Evolutionary conservation across 30 jellyfish, hydroid and myxozoan genomes (phyloP).

Genomic region (Cassiopea andromeda): DNA sequence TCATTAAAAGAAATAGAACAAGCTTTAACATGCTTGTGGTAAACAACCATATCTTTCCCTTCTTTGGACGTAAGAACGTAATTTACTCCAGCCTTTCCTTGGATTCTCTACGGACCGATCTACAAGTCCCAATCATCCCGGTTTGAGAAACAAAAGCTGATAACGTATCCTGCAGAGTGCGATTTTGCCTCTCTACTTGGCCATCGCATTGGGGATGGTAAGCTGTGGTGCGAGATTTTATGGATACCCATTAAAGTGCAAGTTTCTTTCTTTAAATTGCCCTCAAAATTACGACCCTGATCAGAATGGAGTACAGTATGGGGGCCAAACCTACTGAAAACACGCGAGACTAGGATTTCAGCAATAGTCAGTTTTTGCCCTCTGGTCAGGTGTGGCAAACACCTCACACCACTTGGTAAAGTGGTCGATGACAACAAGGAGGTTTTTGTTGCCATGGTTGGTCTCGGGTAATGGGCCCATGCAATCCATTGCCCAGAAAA

Average conservation of each 20-base stretch:
- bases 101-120: not conserved
- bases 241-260: not conserved
- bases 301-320: not conserved
- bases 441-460: slow-evolving; percentile 28
- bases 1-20: too few species aligned
- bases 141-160: too few species aligned
- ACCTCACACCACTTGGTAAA: not conserved
- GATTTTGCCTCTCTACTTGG: too few species aligned
- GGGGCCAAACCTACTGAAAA: slow-evolving; percentile 17
- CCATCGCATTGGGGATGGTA: too few species aligned
- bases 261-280: slow-evolving; percentile 5
- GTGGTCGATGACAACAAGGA: slow-evolving; percentile 54
- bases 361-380: slow-evolving; percentile 34
- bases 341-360: not conserved
- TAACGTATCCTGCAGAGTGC: too few species aligned
- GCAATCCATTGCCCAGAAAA: not conserved
- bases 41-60: too few species aligned
- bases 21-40: too few species aligned
- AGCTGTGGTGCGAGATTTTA: not conserved
- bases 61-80: too few species aligned
- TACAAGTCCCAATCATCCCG: slow-evolving; percentile 34
- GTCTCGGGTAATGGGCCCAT: slow-evolving; percentile 62
- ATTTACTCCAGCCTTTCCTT: too few species aligned
- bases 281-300: not conserved
- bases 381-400: slow-evolving; percentile 5